Percentiles rank a stretch among this genome's conserved stretches.
Conservation (phyloP, 2,113 vertebrate species). For the Sinocyclocheilus rhinocerous region DNA sequence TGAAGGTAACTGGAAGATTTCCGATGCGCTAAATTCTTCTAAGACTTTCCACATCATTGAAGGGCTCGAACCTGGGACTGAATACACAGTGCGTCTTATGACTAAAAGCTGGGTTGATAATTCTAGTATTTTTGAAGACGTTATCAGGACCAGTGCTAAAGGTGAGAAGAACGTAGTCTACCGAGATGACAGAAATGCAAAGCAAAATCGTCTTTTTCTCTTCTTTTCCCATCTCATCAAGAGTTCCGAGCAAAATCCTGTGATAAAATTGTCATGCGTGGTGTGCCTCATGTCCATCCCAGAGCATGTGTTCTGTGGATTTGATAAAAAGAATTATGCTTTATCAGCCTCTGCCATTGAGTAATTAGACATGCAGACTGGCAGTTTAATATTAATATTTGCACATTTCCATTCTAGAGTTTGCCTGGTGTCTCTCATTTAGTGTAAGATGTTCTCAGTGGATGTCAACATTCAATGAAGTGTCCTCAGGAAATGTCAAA, state of each 20-base stretch:
- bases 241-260: slow-evolving; percentile 50
- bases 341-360: slow-evolving; percentile 68
- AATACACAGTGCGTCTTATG: slow-evolving; percentile 84
- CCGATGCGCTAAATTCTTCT: slow-evolving; percentile 84
- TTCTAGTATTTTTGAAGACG: slow-evolving; percentile 92
- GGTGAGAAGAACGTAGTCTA: slow-evolving; percentile 77
- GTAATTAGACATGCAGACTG: slow-evolving; percentile 77
- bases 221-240: slow-evolving; percentile 10
- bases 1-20: slow-evolving; percentile 83
- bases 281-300: slow-evolving; percentile 51
- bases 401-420: slow-evolving; percentile 59
- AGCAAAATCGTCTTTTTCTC: slow-evolving; percentile 6
- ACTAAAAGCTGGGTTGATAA: slow-evolving; percentile 87
- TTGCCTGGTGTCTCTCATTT: slow-evolving; percentile 51
- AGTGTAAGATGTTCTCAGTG: slow-evolving; percentile 62
- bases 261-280: slow-evolving; percentile 49
- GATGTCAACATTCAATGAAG: slow-evolving; percentile 71
- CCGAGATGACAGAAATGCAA: background rate
- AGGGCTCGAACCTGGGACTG: slow-evolving; percentile 82
- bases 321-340: slow-evolving; percentile 68
- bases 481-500: slow-evolving; percentile 32
- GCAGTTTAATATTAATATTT: slow-evolving; percentile 77
- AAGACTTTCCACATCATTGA: slow-evolving; percentile 83
- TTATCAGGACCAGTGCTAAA: slow-evolving; percentile 88
- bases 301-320: slow-evolving; percentile 60